Evolutionary conservation across 2,113 vertebrate species (phyloP), one percentile per base, ranked within the genome.

Genomic region (Cyanistes caeruleus): DNA sequence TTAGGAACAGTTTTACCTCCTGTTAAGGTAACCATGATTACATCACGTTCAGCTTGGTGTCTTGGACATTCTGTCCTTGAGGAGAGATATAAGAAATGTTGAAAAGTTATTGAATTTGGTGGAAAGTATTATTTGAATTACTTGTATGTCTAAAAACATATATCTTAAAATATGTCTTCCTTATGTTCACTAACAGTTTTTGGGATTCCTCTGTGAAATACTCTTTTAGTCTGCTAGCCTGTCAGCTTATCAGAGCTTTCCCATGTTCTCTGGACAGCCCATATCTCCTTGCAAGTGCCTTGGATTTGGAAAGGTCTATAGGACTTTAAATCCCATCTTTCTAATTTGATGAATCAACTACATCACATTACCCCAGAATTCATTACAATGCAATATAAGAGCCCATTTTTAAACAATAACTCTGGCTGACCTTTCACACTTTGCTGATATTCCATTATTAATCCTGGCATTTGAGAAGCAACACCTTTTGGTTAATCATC

Each of bases 261-360:
- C 9, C 12, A 23, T 33, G 7, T 21, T 80, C 14, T 73, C 63
- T 0, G 0, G 35, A 30, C 11, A 48, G 13, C 5, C 9, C 39
- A 23, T 3, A 16, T 27, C 16, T 56, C 23, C 67, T 78, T 89
- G 15, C 6, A 78, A 35, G 43, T 48, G 31, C 9, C 2, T 18
- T 30, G 27, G 24, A 56, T 62, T 76, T 62, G 10, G 33, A 73
- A 86, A 37, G 1, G 15, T 41, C 41, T 69, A 11, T 48, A 86
- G 16, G 7, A 49, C 24, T 72, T 24, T 15, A 23, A 24, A 70
- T 18, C 25, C 8, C 2, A 2, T 35, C 23, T 64, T 94, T 81
- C 41, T 35, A 9, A 31, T 9, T 43, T 33, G 15, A n/a, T 58
- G 25, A 81, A 39, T 33, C 15, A 70, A 13, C 6, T 35, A 33